Evolutionary conservation across 2,797 vertebrate species (phyloP).

Genomic region (Schizothorax lantsangensis): DNA sequence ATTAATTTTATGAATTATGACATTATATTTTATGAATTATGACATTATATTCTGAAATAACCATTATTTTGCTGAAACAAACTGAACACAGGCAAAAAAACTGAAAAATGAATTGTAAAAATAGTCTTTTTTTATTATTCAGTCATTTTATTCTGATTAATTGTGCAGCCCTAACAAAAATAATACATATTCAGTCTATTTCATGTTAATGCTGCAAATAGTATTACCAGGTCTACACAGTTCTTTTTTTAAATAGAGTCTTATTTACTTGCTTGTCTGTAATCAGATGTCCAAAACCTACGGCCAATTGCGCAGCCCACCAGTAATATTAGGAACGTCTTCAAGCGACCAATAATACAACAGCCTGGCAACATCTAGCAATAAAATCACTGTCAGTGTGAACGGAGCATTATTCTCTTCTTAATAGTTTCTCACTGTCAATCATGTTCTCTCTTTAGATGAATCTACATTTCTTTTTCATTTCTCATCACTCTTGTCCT

Average conservation of each 20-base stretch:
- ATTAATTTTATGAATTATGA: background rate
- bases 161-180: background rate
- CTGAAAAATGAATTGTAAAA: background rate
- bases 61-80: background rate
- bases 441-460: conserved; percentile 23
- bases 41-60: too few species aligned
- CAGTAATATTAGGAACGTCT: background rate
- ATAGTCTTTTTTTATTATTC: background rate
- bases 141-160: too few species aligned
- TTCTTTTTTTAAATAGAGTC: background rate
- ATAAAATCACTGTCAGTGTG: conserved; percentile 27
- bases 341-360: background rate
- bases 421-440: conserved; percentile 17
- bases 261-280: background rate
- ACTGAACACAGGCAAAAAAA: background rate
- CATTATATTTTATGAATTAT: background rate
- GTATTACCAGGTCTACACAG: background rate
- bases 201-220: background rate
- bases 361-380: background rate
- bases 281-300: background rate
- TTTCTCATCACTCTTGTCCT: conserved; percentile 14
- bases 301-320: background rate
- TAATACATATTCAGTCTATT: background rate
- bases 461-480: conserved; percentile 46
- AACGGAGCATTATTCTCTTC: background rate